Conservation (phyloP, 2,888 invertebrate species). For the Drosophila phalerata region DNA sequence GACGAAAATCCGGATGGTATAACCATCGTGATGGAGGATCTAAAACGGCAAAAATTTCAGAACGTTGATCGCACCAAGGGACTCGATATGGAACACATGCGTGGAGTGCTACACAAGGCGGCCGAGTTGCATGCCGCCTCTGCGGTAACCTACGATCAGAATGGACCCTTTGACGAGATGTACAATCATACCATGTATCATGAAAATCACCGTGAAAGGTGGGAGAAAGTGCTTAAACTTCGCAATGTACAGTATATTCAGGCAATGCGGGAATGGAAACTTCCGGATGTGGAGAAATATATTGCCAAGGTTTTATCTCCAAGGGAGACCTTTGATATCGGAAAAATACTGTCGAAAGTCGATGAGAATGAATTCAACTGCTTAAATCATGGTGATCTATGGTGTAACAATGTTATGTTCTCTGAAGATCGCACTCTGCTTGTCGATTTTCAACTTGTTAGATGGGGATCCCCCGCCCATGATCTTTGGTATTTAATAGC, state of each 20-base stretch:
- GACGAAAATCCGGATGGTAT: slow-evolving; percentile 63
- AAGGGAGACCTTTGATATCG: slow-evolving; percentile 46
- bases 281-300: slow-evolving; percentile 51
- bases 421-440: slow-evolving; percentile 63
- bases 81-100: slow-evolving; percentile 74
- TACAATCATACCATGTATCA: slow-evolving; percentile 39
- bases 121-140: slow-evolving; percentile 83
- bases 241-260: slow-evolving; percentile 23
- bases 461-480: slow-evolving; percentile 79
- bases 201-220: slow-evolving; percentile 49
- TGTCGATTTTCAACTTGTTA: slow-evolving; percentile 78
- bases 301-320: slow-evolving; percentile 32
- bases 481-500: slow-evolving; percentile 80
- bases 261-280: slow-evolving; percentile 62
- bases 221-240: slow-evolving; percentile 32
- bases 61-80: slow-evolving; percentile 78
- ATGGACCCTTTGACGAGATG: slow-evolving; percentile 63
- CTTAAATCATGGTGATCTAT: slow-evolving; percentile 82
- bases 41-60: slow-evolving; percentile 61
- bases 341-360: slow-evolving; percentile 38
- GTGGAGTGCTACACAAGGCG: slow-evolving; percentile 70
- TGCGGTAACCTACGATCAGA: slow-evolving; percentile 61
- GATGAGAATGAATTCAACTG: slow-evolving; percentile 75
- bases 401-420: slow-evolving; percentile 83
- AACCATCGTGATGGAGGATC: slow-evolving; percentile 78